Evolutionary conservation across 2,797 vertebrate species (phyloP).

Genomic region (Lophotriccus pileatus): DNA sequence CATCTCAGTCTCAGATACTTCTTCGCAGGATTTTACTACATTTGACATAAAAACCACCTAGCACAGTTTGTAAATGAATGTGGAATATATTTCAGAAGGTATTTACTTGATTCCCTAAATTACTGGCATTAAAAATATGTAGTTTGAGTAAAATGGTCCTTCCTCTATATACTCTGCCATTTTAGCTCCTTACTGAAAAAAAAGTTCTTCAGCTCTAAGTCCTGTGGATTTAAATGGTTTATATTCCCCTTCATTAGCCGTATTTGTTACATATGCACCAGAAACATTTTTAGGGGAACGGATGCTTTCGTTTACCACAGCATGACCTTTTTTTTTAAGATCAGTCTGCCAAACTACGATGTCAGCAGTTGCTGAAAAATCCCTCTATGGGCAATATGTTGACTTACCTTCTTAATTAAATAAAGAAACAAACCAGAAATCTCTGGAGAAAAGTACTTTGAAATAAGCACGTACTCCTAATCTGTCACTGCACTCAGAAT

Average conservation of each 20-base stretch:
- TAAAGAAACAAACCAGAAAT: neutral
- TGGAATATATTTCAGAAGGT: neutral
- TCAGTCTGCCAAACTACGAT: conserved; percentile 22
- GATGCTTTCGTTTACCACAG: conserved; percentile 50
- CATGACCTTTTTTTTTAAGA: conserved; percentile 32
- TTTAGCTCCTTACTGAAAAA: conserved; percentile 40
- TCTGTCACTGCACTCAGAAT: neutral
- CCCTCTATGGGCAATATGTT: conserved; percentile 60
- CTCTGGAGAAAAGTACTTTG: neutral
- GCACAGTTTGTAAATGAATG: neutral
- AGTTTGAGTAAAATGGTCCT: neutral
- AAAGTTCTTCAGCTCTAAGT: conserved; percentile 41
- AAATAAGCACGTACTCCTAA: neutral
- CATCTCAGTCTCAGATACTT: neutral
- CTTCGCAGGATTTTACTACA: neutral
- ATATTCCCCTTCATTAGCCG: conserved; percentile 48
- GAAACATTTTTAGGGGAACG: conserved; percentile 54
- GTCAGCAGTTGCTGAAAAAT: conserved; percentile 55
- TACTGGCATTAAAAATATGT: neutral
- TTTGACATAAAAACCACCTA: neutral
- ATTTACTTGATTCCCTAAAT: neutral
- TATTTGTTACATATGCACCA: conserved; percentile 50
- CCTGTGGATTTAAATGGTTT: conserved; percentile 45
- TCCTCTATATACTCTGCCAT: neutral
- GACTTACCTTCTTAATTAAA: conserved; percentile 44